A percentile compares a stretch with the other conserved stretches of the same genome.
These are phyloP conservation scores for Vulpes ferrilata DNA, from an alignment of 2,113 vertebrate species.

Conservation along the genomic window DNA sequence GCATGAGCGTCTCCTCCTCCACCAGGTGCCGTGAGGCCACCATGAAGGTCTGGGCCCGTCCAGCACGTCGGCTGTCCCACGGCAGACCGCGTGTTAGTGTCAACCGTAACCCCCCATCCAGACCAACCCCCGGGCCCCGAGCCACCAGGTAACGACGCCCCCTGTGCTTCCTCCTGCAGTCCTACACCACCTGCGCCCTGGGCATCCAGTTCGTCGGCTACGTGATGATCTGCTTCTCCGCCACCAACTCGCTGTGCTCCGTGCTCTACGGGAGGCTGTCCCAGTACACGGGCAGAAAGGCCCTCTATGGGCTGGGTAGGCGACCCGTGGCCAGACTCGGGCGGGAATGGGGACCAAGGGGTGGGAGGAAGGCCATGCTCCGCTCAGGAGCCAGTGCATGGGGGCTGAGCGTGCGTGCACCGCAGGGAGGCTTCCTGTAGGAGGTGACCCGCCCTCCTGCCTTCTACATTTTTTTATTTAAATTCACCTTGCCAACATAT, in stretches of 20 bases:
- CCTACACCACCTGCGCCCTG: constrained; percentile 94
- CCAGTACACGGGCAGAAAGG: constrained; percentile 89
- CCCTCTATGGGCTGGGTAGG: constrained; percentile 93
- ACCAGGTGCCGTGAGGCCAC: accelerated
- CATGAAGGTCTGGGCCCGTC: not conserved
- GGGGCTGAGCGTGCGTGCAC: accelerated
- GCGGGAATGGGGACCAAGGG: accelerated
- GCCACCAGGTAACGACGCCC: accelerated
- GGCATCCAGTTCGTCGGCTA: constrained; percentile 95
- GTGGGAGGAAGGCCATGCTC: accelerated
- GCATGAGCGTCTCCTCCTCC: not conserved
- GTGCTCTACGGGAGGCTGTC: constrained; percentile 92
- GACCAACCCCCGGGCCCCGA: accelerated
- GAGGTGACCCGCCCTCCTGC: too few relatives aligned
- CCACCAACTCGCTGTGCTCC: constrained; percentile 92
- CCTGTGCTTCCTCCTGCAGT: constrained; percentile 83
- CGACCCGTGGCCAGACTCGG: not conserved
- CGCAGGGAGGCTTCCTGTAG: too few relatives aligned
- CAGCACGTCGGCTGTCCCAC: accelerated
- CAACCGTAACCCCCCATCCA: not conserved
- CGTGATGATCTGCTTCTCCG: constrained; percentile 96
- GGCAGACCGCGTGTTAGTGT: accelerated
- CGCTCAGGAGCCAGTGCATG: not conserved
- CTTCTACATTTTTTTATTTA: too few relatives aligned
- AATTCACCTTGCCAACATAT: too few relatives aligned